Base-by-base conservation (phyloP, 2,888 invertebrate species). In the Sthenelais limicola region DNA sequence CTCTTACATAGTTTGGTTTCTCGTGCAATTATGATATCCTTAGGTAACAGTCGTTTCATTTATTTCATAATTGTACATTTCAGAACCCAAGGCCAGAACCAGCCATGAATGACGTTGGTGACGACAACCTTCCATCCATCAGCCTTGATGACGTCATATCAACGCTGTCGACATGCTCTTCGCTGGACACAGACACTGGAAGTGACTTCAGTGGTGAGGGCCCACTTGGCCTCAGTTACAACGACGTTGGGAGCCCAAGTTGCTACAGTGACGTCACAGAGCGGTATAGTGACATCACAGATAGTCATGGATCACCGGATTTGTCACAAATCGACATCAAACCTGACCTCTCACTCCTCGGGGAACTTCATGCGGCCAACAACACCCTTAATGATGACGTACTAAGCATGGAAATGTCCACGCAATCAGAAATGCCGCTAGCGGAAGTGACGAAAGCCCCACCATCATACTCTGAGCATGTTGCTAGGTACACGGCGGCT, bases 41-140 rank as follows among this genome's bases (percentile, higher is more conserved):
- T n/a, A n/a, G n/a, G n/a, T n/a, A n/a, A n/a, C n/a, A n/a, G n/a
- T n/a, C n/a, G n/a, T n/a, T n/a, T n/a, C n/a, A n/a, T n/a, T n/a
- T n/a, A n/a, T n/a, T n/a, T n/a, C n/a, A n/a, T n/a, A n/a, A n/a
- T n/a, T n/a, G n/a, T 52, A 24, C 52, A 9, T 52, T 52, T 21
- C 52, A 52, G 52, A n/a, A 52, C 26, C 24, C 26, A n/a, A n/a
- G n/a, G n/a, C n/a, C n/a, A n/a, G n/a, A n/a, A n/a, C n/a, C n/a
- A n/a, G n/a, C n/a, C n/a, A n/a, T n/a, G n/a, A n/a, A n/a, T n/a
- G n/a, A n/a, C n/a, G n/a, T n/a, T n/a, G n/a, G n/a, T n/a, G 62
- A 62, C 62, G 62, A 62, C 62, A 62, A 62, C 62, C 62, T 62
- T 2, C 62, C 62, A 9, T 43, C 62, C 24, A 62, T 62, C n/a